Percentiles rank a stretch among this genome's conserved stretches.
Conservation (phyloP, 2,797 vertebrate species). For the Anguilla pacifica region DNA sequence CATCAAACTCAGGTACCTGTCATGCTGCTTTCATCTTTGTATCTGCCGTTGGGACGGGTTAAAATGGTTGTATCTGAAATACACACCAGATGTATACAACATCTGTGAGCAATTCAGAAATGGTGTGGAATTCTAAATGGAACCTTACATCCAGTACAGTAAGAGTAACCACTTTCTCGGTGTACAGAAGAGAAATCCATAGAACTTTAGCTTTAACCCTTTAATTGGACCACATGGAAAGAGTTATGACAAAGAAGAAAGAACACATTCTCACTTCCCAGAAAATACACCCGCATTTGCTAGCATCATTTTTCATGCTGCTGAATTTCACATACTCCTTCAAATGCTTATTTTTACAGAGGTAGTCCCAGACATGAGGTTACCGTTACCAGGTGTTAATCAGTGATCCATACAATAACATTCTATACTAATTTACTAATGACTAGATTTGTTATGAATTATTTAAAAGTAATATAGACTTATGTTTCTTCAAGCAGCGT, state of each 20-base stretch:
- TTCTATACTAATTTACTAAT: not conserved
- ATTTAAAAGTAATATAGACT: not conserved
- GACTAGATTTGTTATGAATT: not conserved
- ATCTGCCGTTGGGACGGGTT: not conserved
- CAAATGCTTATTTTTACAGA: not conserved
- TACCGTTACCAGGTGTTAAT: not conserved
- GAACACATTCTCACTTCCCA: not conserved
- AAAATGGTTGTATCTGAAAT: slow-evolving; percentile 1
- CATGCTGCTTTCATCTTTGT: not conserved
- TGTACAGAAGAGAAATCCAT: not conserved
- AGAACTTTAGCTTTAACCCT: not conserved
- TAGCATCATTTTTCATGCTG: not conserved
- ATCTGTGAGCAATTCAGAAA: slow-evolving; percentile 10
- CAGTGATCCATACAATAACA: not conserved
- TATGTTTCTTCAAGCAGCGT: not conserved
- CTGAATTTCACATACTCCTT: not conserved
- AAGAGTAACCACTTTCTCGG: not conserved
- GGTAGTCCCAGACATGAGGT: not conserved
- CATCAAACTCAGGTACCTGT: not conserved
- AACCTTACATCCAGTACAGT: not conserved
- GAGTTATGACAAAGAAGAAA: not conserved
- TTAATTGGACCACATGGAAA: not conserved
- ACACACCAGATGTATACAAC: not conserved
- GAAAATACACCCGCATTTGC: not conserved
- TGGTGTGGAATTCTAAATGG: slow-evolving; percentile 11